Conservation (phyloP, 2,113 vertebrate genomes). For the Todiramphus chloris region DNA sequence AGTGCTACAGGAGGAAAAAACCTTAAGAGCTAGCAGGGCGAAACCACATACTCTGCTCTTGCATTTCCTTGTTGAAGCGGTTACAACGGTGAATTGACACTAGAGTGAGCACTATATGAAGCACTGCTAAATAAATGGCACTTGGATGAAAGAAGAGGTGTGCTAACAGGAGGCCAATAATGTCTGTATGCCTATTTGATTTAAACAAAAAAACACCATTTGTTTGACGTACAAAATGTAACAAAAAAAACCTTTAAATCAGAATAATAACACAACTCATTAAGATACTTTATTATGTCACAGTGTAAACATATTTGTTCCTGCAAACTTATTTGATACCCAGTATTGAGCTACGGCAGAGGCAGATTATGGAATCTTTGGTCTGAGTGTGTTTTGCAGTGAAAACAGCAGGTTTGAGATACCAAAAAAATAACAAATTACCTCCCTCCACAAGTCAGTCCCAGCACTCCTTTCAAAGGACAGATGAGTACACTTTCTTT, state of each 20-base stretch:
- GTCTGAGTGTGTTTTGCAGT: not conserved
- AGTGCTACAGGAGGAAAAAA: not conserved
- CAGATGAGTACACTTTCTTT: not conserved
- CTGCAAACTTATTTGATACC: not conserved
- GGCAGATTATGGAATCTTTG: not conserved
- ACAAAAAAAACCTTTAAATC: not conserved
- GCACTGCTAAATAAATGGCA: not conserved
- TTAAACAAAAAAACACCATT: not conserved
- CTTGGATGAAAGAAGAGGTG: not conserved
- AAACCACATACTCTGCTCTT: not conserved
- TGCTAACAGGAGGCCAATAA: not conserved
- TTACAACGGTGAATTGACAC: not conserved
- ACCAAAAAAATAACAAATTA: not conserved
- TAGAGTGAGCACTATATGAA: not conserved
- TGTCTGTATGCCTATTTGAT: not conserved
- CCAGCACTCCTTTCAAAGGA: not conserved
- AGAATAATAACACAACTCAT: not conserved
- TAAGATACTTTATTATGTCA: not conserved
- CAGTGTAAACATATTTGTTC: not conserved
- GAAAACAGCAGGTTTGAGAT: not conserved
- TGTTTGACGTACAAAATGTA: not conserved
- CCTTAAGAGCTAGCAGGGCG: rapidly evolving
- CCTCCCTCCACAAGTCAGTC: not conserved
- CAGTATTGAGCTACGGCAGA: not conserved
- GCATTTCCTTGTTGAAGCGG: not conserved